Percentiles rank a stretch among this genome's conserved stretches.
These are phyloP conservation scores for Graptemys geographica DNA, from an alignment of 2,797 vertebrate species.

Conservation along the genomic window DNA sequence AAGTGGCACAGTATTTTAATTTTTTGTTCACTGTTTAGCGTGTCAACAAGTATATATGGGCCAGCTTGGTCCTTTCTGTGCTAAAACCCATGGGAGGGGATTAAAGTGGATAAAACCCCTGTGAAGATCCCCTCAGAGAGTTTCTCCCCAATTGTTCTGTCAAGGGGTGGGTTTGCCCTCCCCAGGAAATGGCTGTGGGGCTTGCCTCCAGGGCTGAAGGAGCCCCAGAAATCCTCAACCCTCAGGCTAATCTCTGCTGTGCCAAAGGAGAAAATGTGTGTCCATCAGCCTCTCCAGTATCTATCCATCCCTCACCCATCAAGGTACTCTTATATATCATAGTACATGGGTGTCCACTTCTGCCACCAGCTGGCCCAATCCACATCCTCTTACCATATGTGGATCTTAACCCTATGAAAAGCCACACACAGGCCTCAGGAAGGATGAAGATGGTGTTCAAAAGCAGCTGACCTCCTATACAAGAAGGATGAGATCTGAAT, in stretches of 20 bases:
- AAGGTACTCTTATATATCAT: neutral
- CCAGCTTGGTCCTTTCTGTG: neutral
- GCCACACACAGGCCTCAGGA: too few species aligned
- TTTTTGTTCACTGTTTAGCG: neutral
- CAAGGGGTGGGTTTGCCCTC: neutral
- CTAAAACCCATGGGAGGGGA: neutral
- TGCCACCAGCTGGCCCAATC: too few species aligned
- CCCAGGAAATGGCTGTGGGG: neutral
- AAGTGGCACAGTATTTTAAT: neutral
- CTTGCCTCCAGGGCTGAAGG: neutral
- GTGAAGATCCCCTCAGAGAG: neutral
- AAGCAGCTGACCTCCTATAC: neutral
- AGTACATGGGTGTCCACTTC: neutral
- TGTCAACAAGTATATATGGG: neutral
- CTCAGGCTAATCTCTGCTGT: neutral
- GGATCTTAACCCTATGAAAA: too few species aligned
- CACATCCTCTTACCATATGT: too few species aligned
- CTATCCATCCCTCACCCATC: neutral
- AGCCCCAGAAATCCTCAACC: neutral
- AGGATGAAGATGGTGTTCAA: too few species aligned
- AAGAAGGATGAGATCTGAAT: neutral
- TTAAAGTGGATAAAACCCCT: neutral
- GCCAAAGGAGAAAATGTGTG: neutral
- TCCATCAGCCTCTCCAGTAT: neutral
- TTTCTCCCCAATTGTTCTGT: neutral